These are phyloP conservation scores for Raja brachyura DNA, from an alignment of 2,113 vertebrate species.

Conservation along the genomic window DNA sequence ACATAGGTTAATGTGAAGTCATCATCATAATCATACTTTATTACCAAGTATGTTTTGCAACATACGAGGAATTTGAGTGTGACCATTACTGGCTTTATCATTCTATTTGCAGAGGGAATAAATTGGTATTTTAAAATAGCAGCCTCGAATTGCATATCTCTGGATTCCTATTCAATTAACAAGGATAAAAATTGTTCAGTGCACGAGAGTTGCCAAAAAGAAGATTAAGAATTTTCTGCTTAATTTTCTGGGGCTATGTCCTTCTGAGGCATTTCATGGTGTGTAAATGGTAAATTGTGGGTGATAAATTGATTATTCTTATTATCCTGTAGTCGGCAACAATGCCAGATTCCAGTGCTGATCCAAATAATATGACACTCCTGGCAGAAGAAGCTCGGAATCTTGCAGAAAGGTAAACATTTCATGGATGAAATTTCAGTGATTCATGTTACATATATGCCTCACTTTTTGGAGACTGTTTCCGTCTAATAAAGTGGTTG, in stretches of 20 bases:
- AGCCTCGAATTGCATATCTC: neutral
- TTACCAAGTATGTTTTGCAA: too few relatives aligned
- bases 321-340: slow-evolving; percentile 68
- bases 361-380: slow-evolving; percentile 93
- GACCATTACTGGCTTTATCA: neutral
- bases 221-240: neutral
- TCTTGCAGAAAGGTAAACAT: slow-evolving; percentile 78
- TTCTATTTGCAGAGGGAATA: neutral
- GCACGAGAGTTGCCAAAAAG: neutral
- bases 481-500: neutral
- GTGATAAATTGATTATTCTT: neutral
- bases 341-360: slow-evolving; percentile 64
- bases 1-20: neutral
- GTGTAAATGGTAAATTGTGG: neutral
- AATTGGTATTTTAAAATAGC: neutral
- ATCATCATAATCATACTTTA: too few relatives aligned
- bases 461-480: neutral
- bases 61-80: too few relatives aligned
- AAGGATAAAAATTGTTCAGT: neutral
- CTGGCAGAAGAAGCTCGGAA: slow-evolving; percentile 87
- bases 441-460: neutral
- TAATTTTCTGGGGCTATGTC: neutral
- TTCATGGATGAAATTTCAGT: neutral
- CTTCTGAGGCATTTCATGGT: neutral
- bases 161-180: too few relatives aligned